Base-by-base conservation (phyloP, 2,797 vertebrate species). In the Amblyraja radiata region DNA sequence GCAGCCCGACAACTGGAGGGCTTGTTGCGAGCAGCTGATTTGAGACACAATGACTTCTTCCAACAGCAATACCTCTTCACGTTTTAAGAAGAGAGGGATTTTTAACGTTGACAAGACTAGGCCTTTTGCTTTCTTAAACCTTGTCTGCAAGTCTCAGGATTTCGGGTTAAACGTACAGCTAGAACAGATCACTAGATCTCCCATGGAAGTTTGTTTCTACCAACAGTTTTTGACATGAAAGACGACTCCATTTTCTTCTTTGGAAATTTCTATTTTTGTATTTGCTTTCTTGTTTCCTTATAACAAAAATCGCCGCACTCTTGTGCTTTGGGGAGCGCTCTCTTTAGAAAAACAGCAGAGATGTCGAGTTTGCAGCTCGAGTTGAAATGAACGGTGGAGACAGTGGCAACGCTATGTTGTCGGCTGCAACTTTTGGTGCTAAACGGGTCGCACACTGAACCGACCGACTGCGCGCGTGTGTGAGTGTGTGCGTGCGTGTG, bases 311-410 rank as follows among this genome's bases (percentile, higher is more conserved):
- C 71, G n/a, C 25, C 1, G 28, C n/a, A 63, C 58, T n/a, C 16
- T 32, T 86, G 83, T 5, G 83, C 83, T 88, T 88, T 16, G 32
- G 61, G 39, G 84, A 68, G 84, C 68, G 84, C 84, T 88, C 83
- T 61, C 84, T n/a, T 86, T 86, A 68, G 68, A 65, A 68, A 88
- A 86, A 68, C 84, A 68, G 84, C 32, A 68, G n/a, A 6, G n/a
- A 86, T 63, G 14, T 9, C 7, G 13, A 32, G 13, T 65, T 86
- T 84, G 54, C 81, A 32, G 58, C 83, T 65, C 68, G 7, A 68
- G 16, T 68, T 36, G 65, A n/a, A 68, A 18, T 63, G 14, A 61
- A 84, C 84, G 23, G 10, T 61, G 25, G 83, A 63, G 61, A 61
- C 84, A 21, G 61, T n/a, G 68, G 16, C 68, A 71, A 16, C 1